Base-by-base conservation (phyloP, 2,113 vertebrate species). In the Syngnathus scovelli region DNA sequence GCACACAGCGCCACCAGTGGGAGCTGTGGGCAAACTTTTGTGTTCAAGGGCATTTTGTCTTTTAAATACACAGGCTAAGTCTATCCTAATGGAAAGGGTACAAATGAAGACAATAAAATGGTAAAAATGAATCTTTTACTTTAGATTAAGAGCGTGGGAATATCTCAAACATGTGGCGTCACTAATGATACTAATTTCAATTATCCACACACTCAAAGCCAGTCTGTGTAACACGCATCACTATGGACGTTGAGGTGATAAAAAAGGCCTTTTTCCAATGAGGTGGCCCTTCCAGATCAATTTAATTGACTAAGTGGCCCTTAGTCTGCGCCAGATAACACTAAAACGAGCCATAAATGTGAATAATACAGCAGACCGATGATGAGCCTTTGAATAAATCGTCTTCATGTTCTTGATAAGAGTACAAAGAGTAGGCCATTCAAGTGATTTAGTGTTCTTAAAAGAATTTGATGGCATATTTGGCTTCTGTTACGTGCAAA, bases 1-100 rank as follows among this genome's bases (percentile, higher is more conserved):
- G 9, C 39, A 21, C 18, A 6, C 13, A 43, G 41, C 9, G 67
- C 85, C 90, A 90, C 88, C 64, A 85, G 90, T 84, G 86, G 88
- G 88, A 39, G 88, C 89, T 87, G 67, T 83, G 70, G 81, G 61
- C 64, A 21, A 2, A 75, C 39, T 1, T 52, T 48, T 48, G 13
- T 1, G 5, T 5, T 46, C 13, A 4, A 16, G 44, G 39, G 39
- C 27, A 33, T 43, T 48, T 16, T 48, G 15, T 1, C 18, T 48
- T 48, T 18, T 48, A 5, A 15, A 15, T 46, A 15, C 0, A 16
- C 5, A 48, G 13, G 4, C 12, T 13, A 48, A 16, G 5, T 48
- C 44, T 16, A 48, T 12, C 41, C 41, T 11, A 43, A 9, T 33
- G 27, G 27, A 33, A 33, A 33, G 27, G 27, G 27, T 33, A 33